Evolutionary conservation across 2,797 vertebrate species (phyloP), one percentile per base, ranked within the genome.

Genomic region (Sebastes glaucus): DNA sequence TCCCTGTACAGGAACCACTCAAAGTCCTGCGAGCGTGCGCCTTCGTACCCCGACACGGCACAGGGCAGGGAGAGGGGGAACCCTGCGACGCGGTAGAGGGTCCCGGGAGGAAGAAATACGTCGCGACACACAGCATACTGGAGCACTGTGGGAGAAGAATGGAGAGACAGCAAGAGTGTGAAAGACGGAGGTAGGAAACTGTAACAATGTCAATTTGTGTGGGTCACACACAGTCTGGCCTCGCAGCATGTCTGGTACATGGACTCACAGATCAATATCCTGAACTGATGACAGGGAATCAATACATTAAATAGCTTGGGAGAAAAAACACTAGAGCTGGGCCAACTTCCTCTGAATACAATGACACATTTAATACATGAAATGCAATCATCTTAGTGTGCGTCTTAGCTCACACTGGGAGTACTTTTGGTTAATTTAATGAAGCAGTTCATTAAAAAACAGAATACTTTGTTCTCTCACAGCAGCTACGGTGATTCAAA

Each of bases 1-100:
- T 97, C 96, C 64, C 95, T 92, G 87, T 96, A 96, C 27, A 97
- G 80, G 87, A 93, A 97, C 97, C 97, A 98, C 90, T 98, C 97
- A 1, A 98, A 98, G n/a, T 98, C 95, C 92, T 98, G 97, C 0
- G 89, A 95, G 1, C 95, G 91, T 0, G 96, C 72, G 20, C 97
- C 97, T 63, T 98, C 96, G 0, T 95, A 97, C 18, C 87, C 96
- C 0, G 93, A 94, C 27, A 98, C 97, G 0, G 83, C 53, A 67
- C 97, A 98, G 42, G 96, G 94, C 78, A 98, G 88, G 33, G 96
- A 94, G 32, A 97, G 22, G 8, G 96, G 71, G 27, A 96, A 96
- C 28, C 97, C 97, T 23, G 94, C 96, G 4, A 97, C 97, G 0
- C 97, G 97, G 90, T 96, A 97, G 20, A 98, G 85, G 2, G 96